A percentile compares a stretch with the other conserved stretches of the same genome.
Evolutionary conservation across 2,888 invertebrate genomes (phyloP).

Genomic region (Atrina japonica): DNA sequence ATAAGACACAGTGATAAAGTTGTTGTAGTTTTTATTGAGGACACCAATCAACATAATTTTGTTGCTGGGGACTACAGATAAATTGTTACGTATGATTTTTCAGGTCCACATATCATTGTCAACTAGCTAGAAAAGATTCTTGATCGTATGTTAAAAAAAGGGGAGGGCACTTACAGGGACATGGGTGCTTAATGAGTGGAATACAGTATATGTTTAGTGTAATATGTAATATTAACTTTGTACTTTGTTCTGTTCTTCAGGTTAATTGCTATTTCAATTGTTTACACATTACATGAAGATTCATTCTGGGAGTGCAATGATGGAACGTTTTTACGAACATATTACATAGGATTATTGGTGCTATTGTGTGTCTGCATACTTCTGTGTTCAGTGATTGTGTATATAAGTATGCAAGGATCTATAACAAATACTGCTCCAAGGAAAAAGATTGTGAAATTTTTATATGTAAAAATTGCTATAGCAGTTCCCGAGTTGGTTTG

Average conservation of each 20-base stretch:
- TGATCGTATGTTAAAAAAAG: no score
- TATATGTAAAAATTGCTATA: slow-evolving; percentile 87
- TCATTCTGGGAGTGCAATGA: slow-evolving; percentile 85
- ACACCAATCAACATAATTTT: no score
- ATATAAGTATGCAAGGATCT: slow-evolving; percentile 84
- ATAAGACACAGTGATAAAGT: no score
- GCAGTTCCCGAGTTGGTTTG: slow-evolving; percentile 89
- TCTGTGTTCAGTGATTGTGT: slow-evolving; percentile 76
- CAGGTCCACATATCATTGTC: no score
- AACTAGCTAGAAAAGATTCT: no score
- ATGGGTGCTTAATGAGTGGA: no score
- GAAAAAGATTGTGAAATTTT: slow-evolving; percentile 86
- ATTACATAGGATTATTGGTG: slow-evolving; percentile 85
- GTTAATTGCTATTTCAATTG: slow-evolving; percentile 86
- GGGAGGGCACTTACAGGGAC: no score
- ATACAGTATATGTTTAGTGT: no score
- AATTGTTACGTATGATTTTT: no score
- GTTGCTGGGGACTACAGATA: no score
- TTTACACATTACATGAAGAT: slow-evolving; percentile 85
- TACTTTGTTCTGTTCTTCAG: slow-evolving; percentile 80
- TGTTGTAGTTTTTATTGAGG: no score
- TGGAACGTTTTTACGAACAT: slow-evolving; percentile 87
- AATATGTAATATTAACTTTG: no score
- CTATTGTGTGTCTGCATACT: slow-evolving; percentile 77
- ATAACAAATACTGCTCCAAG: slow-evolving; percentile 89